Conservation (phyloP, 1,140 invertebrate species). For the Episyrphus balteatus region DNA sequence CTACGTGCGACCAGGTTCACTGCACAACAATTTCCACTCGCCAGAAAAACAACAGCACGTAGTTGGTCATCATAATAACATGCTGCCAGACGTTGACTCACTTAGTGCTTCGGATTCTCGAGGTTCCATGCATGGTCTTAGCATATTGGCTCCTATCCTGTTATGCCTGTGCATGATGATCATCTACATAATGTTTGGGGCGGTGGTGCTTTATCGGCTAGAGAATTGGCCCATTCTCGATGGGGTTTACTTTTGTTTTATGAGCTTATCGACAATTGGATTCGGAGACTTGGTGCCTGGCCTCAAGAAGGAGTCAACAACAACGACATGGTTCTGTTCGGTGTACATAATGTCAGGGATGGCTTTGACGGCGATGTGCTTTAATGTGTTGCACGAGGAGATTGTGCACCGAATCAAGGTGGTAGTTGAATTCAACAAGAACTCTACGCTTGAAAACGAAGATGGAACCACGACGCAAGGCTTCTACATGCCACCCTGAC, state of each 20-base stretch:
- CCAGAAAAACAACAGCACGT: conserved; percentile 40
- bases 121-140: conserved; percentile 58
- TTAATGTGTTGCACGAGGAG: conserved; percentile 93
- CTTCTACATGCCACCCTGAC: conserved; percentile 52
- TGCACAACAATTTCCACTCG: conserved; percentile 43
- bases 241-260: conserved; percentile 90
- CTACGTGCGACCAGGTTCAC: conserved; percentile 53
- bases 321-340: conserved; percentile 75
- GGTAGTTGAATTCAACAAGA: conserved; percentile 39
- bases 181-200: conserved; percentile 76
- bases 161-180: conserved; percentile 69
- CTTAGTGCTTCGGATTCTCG: conserved; percentile 61
- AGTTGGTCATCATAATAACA: no score
- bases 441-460: conserved; percentile 17
- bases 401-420: conserved; percentile 67
- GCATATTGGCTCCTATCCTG: conserved; percentile 62
- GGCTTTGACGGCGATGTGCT: conserved; percentile 95
- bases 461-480: conserved; percentile 42
- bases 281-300: conserved; percentile 84
- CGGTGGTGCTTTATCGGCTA: conserved; percentile 72
- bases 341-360: conserved; percentile 92
- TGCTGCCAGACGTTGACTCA: conserved; percentile 47
- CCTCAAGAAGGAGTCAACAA: conserved; percentile 49
- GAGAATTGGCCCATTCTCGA: conserved; percentile 82
- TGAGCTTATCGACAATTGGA: conserved; percentile 84